Evolutionary conservation across 2,888 invertebrate species (phyloP), one percentile per base, ranked within the genome.

Genomic region (Philaethria dido): DNA sequence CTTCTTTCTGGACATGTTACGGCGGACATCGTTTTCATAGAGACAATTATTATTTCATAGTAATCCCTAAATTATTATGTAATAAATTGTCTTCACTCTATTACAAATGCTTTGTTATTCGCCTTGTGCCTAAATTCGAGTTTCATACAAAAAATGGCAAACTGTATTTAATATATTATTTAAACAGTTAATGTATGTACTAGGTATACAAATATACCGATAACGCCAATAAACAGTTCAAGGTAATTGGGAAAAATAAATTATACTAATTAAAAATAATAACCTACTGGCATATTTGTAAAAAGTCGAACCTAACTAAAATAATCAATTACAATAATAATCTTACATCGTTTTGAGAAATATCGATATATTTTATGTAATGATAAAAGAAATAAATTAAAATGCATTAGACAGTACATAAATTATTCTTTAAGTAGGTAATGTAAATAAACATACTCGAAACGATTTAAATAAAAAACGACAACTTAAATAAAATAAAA

Each of bases 1-100:
- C 39, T 57, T 22, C 25, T 82, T 80, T 78, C 72, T 73, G 75
- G 75, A 73, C 71, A 77, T 73, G 76, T 78, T 79, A 80, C 74
- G 66, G 42, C 20, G 36, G 59, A 62, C 18, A 54, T 69, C 64
- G 54, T 69, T 65, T 69, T 65, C 67, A 66, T 68, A 18, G 36
- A 42, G 55, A 60, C 25, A 22, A 22, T 42, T 39, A 42, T 39
- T 2, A 13, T 39, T 18, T 6, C 13, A 13, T 33, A 13, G 4
- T 36, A 36, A 9, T 22, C 1, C 3, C 13, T 39, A 39, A 36
- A 14, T 36, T 8, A 42, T 57, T 52, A 25, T n/a, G 44, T 47
- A 39, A 50, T 39, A 11, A 2, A 18, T 16, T 55, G n/a, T 39
- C 5, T 45, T 8, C 45, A 45, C 1, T 45, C 1, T 18, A 45